Evolutionary conservation across 1,140 invertebrate species (phyloP).

Genomic region (Euborellia annulipes): DNA sequence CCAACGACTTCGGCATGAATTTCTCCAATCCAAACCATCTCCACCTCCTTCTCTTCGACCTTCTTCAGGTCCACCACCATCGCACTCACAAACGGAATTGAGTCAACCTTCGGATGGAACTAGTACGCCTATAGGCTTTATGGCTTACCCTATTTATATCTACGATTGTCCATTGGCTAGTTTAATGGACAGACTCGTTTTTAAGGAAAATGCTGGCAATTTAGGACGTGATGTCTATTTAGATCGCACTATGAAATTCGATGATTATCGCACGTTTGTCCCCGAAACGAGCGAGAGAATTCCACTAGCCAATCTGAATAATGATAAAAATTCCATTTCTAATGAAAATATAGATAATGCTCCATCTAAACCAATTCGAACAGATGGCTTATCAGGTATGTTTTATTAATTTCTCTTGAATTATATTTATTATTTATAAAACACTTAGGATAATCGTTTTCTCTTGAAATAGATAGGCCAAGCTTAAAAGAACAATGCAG

Average conservation of each 20-base stretch:
- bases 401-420: neutral
- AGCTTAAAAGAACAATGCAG: conserved; percentile 43
- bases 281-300: neutral
- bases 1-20: neutral
- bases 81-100: no score
- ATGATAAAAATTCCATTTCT: no score
- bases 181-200: conserved; percentile 39
- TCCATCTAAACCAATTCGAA: neutral
- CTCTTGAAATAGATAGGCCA: conserved; percentile 24
- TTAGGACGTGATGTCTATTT: no score
- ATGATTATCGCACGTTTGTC: neutral
- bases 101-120: neutral
- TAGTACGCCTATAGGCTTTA: conserved; percentile 26
- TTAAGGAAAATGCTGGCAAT: conserved; percentile 19
- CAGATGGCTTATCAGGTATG: neutral
- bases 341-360: no score
- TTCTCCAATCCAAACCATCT: neutral
- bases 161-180: conserved; percentile 48
- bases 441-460: no score
- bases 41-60: neutral
- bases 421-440: no score
- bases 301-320: no score
- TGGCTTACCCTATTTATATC: conserved; percentile 53
- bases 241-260: no score
- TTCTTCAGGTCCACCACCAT: neutral